A percentile compares a stretch with the other conserved stretches of the same genome.
Conservation (phyloP, 2,888 invertebrate species). For the Kryphioiulus occultus region DNA sequence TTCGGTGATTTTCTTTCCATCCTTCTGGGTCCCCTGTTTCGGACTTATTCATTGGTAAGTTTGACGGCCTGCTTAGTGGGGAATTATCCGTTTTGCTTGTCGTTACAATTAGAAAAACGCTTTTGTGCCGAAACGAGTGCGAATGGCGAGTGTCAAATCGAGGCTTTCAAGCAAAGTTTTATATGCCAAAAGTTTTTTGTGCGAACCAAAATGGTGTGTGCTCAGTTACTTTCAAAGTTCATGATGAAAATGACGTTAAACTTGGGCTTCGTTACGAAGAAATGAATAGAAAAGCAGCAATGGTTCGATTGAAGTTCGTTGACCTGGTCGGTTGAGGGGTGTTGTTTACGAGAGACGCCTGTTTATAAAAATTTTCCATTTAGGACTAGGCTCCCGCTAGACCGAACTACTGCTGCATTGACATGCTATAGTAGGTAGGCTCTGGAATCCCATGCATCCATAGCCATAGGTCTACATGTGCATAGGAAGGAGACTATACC, state of each 20-base stretch:
- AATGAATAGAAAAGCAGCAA: no score
- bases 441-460: no score
- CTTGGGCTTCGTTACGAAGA: no score
- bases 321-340: no score
- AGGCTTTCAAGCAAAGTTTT: not conserved
- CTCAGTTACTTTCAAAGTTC: not conserved
- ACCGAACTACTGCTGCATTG: no score
- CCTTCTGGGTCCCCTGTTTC: not conserved
- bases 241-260: not conserved
- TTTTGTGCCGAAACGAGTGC: not conserved
- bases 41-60: not conserved
- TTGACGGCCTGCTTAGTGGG: not conserved
- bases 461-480: no score
- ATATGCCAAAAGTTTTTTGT: not conserved
- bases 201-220: not conserved
- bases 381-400: no score
- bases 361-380: no score
- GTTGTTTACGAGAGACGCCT: no score
- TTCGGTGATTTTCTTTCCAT: not conserved
- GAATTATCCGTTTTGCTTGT: not conserved
- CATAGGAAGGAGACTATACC: no score
- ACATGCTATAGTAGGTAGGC: no score
- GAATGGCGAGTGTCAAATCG: not conserved
- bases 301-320: no score
- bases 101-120: not conserved